Conservation (phyloP, 2,797 vertebrate species). For the Myiotriccus ornatus region DNA sequence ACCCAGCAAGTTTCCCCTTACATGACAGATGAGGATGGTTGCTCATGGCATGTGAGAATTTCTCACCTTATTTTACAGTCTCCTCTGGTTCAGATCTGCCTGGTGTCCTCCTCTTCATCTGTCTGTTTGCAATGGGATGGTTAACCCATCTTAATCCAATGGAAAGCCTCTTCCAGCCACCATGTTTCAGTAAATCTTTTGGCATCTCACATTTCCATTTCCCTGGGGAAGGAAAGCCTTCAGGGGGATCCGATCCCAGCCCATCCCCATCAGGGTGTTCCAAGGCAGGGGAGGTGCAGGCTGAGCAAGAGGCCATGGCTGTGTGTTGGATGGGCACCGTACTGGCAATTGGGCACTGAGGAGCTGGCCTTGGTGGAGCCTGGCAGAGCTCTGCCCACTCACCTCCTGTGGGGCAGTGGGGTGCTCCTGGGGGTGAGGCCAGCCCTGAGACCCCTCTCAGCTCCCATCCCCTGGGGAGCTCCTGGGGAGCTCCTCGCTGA, state of each 20-base stretch:
- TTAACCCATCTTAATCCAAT: neutral
- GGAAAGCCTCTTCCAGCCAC: neutral
- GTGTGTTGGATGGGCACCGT: fast-evolving
- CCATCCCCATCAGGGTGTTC: neutral
- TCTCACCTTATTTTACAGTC: neutral
- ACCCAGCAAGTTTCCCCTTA: conserved; percentile 11
- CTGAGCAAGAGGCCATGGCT: neutral
- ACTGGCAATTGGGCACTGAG: neutral
- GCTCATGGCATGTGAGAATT: neutral
- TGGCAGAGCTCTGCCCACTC: neutral
- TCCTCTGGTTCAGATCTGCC: neutral
- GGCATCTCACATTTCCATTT: neutral
- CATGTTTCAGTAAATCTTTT: neutral
- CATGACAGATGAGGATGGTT: neutral
- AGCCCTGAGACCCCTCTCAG: neutral
- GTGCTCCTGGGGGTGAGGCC: neutral
- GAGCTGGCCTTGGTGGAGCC: neutral
- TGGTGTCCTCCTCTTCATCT: neutral
- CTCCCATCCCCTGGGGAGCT: neutral
- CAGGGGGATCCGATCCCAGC: fast-evolving
- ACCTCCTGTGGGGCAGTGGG: neutral
- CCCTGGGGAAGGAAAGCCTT: neutral
- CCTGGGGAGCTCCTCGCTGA: neutral
- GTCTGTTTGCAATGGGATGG: neutral
- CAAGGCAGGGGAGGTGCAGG: neutral